Evolutionary conservation across 2,797 vertebrate genomes (phyloP), one percentile per base, ranked within the genome.

Genomic region (Alexandromys oeconomus): DNA sequence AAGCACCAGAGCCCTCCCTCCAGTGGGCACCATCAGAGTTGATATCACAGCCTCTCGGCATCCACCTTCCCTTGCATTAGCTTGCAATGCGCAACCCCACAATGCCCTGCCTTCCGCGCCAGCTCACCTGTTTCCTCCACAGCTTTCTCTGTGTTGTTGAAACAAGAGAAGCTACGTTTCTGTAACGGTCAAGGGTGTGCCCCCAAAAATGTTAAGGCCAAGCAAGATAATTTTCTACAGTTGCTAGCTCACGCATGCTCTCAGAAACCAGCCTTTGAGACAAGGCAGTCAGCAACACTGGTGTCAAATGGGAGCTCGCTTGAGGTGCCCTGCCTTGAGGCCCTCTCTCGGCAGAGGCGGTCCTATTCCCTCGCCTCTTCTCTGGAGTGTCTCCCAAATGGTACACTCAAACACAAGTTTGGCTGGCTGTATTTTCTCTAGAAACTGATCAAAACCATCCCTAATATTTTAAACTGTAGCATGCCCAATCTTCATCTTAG

Each of bases 321-420:
- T 0, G 0, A 3, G 34, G n/a, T 3, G 63, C 5, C 11, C 4
- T 5, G 27, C 23, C 73, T n/a, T 1, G 5, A 19, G 9, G 13
- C 48, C 31, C 57, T 48, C 29, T 19, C 21, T 57, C 19, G 21
- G 80, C 59, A 4, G 17, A 4, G 23, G 40, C 2, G 0, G 65
- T 94, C 46, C 23, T 23, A 12, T 23, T 67, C 74, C 51, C n/a
- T 92, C 10, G 15, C 25, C 40, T 46, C 65, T 15, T 78, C 67
- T 21, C 67, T 43, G 29, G 34, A 59, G 25, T 76, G 76, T 23
- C 79, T 51, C 37, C 34, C 71, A 19, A 91, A 84, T 11, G 43
- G 77, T 37, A 1, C n/a, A 93, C 77, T 54, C 1, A 6, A 69
- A 51, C 5, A 13, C 19, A 37, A 46, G 3, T 86, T 90, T 61